These are phyloP conservation scores for Ceryle rudis DNA, from an alignment of 2,797 vertebrate genomes.

Conservation along the genomic window DNA sequence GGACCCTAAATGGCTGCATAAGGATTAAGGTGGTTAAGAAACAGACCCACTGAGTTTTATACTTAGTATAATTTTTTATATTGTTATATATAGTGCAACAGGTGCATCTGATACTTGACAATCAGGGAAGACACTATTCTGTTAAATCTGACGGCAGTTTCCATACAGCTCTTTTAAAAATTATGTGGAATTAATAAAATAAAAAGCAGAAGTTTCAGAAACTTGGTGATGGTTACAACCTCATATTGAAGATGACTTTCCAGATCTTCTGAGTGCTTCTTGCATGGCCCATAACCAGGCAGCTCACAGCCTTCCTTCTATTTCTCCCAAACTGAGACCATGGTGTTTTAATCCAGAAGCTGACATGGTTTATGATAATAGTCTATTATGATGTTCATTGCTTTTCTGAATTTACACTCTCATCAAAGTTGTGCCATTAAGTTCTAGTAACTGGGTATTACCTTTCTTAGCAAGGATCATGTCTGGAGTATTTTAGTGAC, in stretches of 20 bases:
- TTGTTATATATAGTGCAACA: not conserved
- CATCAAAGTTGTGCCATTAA: not conserved
- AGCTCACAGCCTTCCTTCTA: not conserved
- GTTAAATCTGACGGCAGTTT: not conserved
- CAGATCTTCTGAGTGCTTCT: not conserved
- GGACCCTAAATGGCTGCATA: not conserved
- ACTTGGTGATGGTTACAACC: not conserved
- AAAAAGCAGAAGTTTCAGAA: not conserved
- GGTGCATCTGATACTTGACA: not conserved
- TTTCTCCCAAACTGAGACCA: not conserved
- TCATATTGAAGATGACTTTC: not conserved
- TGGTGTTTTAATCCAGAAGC: not conserved
- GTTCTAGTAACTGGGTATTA: not conserved
- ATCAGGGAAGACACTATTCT: not conserved
- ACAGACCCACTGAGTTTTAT: not conserved
- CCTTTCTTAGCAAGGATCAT: not conserved
- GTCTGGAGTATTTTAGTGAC: not conserved
- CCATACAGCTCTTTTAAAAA: not conserved
- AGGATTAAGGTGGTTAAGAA: not conserved
- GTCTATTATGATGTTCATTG: not conserved
- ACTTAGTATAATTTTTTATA: not conserved
- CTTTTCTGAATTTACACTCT: not conserved
- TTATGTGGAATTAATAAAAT: not conserved
- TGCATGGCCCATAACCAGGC: rapidly evolving
- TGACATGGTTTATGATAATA: not conserved